Conservation (phyloP, 2,797 vertebrate genomes). For the Oreochromis mossambicus region DNA sequence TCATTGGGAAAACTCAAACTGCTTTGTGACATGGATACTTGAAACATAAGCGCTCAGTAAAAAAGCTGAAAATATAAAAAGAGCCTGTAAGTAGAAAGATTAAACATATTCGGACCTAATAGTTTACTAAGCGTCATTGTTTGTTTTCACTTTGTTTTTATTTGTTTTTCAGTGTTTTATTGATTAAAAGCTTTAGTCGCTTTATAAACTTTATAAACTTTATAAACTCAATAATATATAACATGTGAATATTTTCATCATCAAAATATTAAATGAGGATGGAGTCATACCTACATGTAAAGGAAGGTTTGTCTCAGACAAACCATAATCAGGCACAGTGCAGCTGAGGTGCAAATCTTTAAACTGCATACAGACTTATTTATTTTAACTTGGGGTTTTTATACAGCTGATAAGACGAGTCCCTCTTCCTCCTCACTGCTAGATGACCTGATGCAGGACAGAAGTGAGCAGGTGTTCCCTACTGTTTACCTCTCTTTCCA, state of each 20-base stretch:
- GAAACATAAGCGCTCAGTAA: not conserved
- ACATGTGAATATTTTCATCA: too few relatives aligned
- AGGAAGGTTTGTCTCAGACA: too few relatives aligned
- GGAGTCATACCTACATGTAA: too few relatives aligned
- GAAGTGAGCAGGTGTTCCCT: not conserved
- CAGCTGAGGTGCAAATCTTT: too few relatives aligned
- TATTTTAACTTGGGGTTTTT: not conserved
- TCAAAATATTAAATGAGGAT: too few relatives aligned
- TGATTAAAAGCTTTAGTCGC: not conserved
- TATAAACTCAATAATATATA: not conserved
- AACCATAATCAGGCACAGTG: too few relatives aligned
- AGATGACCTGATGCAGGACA: not conserved
- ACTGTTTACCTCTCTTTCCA: not conserved
- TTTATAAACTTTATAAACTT: too few relatives aligned
- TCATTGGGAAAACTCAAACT: not conserved
- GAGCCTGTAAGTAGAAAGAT: not conserved
- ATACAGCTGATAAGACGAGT: not conserved
- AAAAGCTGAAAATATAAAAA: not conserved
- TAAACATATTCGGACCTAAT: rapidly evolving
- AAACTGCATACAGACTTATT: not conserved
- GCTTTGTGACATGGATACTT: not conserved
- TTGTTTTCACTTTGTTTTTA: not conserved
- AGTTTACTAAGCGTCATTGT: not conserved
- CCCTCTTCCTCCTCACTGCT: not conserved
- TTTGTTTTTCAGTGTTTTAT: not conserved